Conservation (phyloP, 37 sponge, comb jelly and placozoan species). For the Corticium candelabrum region DNA sequence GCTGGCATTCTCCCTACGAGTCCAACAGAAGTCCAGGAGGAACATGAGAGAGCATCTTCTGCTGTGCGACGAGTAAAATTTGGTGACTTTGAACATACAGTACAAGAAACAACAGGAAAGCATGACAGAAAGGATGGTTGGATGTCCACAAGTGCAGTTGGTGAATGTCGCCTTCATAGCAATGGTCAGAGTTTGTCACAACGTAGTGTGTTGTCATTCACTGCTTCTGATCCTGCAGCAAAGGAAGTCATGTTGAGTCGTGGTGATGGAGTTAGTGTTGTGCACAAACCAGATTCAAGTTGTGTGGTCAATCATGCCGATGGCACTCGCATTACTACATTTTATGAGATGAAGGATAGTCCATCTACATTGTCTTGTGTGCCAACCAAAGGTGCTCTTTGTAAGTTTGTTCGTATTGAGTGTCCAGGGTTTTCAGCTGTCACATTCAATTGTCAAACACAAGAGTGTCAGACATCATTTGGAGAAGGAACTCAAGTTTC, state of each 20-base stretch:
- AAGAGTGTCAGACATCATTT: not conserved
- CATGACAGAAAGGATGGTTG: not conserved
- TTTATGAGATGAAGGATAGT: not conserved
- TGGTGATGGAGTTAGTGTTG: constrained; percentile 59
- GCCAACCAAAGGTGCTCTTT: not conserved
- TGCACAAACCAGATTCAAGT: constrained; percentile 47
- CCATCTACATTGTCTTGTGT: not conserved
- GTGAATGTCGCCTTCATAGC: not conserved
- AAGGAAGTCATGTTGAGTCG: constrained; percentile 59
- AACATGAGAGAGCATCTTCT: not conserved
- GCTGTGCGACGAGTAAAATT: not conserved
- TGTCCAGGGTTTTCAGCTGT: constrained; percentile 70
- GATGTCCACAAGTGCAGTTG: not conserved
- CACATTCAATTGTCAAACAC: constrained; percentile 12
- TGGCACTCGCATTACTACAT: constrained; percentile 77
- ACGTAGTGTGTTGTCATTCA: not conserved
- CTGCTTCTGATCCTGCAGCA: constrained; percentile 12
- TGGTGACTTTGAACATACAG: not conserved
- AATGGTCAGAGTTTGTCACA: not conserved
- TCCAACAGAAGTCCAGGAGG: not conserved
- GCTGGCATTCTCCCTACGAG: not conserved
- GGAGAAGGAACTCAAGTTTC: not conserved
- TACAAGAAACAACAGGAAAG: not conserved
- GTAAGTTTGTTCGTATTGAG: constrained; percentile 25
- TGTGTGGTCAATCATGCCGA: constrained; percentile 65